Evolutionary conservation across 2,888 invertebrate genomes (phyloP).

Genomic region (Rhingia campestris): DNA sequence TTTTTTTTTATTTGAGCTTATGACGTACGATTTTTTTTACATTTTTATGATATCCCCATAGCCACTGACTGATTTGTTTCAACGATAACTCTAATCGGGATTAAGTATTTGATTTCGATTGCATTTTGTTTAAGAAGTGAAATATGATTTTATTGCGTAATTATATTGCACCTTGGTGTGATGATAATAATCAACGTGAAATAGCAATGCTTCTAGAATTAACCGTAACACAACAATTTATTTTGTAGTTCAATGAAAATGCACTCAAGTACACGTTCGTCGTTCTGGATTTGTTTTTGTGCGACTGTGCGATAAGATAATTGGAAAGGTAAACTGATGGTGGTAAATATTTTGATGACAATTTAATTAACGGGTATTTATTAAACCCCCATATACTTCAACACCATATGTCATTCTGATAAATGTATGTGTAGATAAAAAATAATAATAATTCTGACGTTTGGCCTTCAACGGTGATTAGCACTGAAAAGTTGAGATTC

Average conservation of each 20-base stretch:
- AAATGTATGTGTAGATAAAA: too few relatives aligned
- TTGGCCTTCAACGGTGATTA: too few relatives aligned
- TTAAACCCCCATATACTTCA: too few relatives aligned
- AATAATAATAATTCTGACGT: too few relatives aligned
- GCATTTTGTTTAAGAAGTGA: neutral
- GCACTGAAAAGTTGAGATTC: too few relatives aligned
- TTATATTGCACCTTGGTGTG: neutral
- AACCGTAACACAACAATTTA: neutral
- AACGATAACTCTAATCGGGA: neutral
- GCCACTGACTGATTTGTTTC: too few relatives aligned
- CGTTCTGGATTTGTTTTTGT: neutral
- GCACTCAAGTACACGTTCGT: neutral
- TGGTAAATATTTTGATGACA: neutral
- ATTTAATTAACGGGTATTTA: too few relatives aligned
- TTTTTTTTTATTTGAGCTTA: neutral
- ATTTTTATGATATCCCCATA: neutral
- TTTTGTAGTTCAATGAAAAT: neutral
- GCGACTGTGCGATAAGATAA: constrained; percentile 7
- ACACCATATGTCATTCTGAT: too few relatives aligned
- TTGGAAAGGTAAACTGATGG: neutral
- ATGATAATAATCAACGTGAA: neutral
- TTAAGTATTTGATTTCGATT: neutral
- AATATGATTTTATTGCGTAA: neutral
- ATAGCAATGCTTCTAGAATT: neutral
- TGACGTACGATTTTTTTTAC: neutral